Conservation (phyloP, 64 coral and sea anemone species). For the Dendronephthya gigantea region DNA sequence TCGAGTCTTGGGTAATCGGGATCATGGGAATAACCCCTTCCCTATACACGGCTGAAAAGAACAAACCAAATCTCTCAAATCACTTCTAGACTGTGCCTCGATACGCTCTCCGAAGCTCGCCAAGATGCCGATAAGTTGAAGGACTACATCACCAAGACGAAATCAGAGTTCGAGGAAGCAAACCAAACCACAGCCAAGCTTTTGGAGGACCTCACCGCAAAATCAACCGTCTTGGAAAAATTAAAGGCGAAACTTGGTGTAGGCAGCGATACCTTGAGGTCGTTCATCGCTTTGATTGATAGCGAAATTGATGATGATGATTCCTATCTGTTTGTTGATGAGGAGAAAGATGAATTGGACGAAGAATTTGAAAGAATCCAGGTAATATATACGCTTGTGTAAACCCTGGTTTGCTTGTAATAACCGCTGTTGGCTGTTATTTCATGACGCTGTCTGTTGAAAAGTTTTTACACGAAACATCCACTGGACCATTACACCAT, state of each 20-base stretch:
- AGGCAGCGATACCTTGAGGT: slow-evolving; percentile 65
- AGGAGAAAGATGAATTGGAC: slow-evolving; percentile 84
- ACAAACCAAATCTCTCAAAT: too few relatives aligned
- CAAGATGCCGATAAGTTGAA: slow-evolving; percentile 72
- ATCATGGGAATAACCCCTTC: too few relatives aligned
- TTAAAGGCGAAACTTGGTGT: slow-evolving; percentile 92
- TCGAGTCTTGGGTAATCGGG: too few relatives aligned
- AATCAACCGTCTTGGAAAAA: slow-evolving; percentile 78
- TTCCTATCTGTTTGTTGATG: slow-evolving; percentile 57
- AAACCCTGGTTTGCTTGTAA: too few relatives aligned
- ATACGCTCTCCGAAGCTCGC: slow-evolving; percentile 70
- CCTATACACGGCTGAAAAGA: too few relatives aligned
- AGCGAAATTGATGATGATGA: slow-evolving; percentile 96
- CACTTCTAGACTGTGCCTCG: slow-evolving; percentile 43
- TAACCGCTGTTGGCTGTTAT: too few relatives aligned
- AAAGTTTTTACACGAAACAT: too few relatives aligned
- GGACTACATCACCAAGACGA: slow-evolving; percentile 65
- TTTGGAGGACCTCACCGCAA: slow-evolving; percentile 61
- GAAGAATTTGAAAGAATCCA: slow-evolving; percentile 97
- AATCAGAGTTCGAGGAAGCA: slow-evolving; percentile 50
- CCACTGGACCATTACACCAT: too few relatives aligned
- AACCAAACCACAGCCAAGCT: slow-evolving; percentile 54
- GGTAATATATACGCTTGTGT: background rate
- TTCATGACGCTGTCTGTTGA: too few relatives aligned
- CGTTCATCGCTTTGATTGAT: slow-evolving; percentile 79